These are phyloP conservation scores for Psophia crepitans DNA, from an alignment of 2,113 vertebrate genomes.

Conservation along the genomic window DNA sequence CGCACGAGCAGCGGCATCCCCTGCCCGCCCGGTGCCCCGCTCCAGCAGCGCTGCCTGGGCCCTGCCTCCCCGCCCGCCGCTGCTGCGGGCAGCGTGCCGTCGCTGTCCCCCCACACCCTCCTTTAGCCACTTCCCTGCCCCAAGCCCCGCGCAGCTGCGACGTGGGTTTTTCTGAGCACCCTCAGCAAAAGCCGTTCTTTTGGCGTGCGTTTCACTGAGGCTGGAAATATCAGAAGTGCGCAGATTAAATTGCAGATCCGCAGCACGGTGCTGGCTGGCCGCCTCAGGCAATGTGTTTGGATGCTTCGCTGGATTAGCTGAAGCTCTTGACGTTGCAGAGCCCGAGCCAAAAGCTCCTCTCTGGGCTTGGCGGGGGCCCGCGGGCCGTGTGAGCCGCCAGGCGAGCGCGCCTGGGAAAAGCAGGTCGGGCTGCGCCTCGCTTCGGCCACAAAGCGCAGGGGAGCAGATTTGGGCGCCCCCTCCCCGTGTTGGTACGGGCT, in stretches of 20 bases:
- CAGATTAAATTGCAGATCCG: neutral
- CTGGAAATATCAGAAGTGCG: fast-evolving
- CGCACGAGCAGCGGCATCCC: neutral
- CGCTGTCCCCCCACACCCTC: neutral
- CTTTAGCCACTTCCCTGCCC: neutral
- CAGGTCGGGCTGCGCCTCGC: neutral
- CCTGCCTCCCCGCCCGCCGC: too few species aligned
- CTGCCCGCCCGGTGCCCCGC: fast-evolving
- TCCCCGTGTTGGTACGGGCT: fast-evolving
- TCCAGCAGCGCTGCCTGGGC: neutral
- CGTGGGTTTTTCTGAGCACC: neutral
- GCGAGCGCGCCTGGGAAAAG: neutral
- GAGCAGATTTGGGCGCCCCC: neutral
- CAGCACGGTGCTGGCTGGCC: neutral
- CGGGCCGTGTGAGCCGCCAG: neutral
- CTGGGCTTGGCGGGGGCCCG: neutral
- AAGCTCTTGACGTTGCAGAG: neutral
- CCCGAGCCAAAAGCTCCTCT: neutral
- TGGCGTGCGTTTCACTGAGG: fast-evolving
- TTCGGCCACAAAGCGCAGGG: neutral
- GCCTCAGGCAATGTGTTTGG: neutral
- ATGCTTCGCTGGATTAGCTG: neutral
- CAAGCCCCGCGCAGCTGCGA: fast-evolving
- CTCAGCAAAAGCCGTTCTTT: fast-evolving
- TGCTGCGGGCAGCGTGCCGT: too few species aligned